Conservation (phyloP, 2,113 vertebrate genomes). For the Rhea americana region DNA sequence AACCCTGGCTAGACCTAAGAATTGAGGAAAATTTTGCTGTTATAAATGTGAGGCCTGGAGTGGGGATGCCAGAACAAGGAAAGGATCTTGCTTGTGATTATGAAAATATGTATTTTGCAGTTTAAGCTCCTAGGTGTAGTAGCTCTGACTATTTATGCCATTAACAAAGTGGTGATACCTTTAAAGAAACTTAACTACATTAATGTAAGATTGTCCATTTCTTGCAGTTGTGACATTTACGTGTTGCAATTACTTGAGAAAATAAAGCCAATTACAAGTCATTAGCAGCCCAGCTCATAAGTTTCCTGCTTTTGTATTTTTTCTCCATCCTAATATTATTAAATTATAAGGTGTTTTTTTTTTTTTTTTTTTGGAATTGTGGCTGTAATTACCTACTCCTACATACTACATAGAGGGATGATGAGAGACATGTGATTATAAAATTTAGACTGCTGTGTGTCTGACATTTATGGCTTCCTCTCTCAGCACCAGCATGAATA, state of each 20-base stretch:
- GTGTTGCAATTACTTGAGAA: background rate
- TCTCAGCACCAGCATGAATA: constrained; percentile 17
- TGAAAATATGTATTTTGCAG: background rate
- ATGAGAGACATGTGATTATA: constrained; percentile 45
- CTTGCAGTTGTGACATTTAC: background rate
- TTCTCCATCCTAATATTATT: constrained; percentile 9
- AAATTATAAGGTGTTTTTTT: background rate
- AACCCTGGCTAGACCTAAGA: background rate
- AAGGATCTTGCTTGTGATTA: background rate
- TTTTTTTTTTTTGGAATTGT: accelerated
- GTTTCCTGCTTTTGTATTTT: background rate
- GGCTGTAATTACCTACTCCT: constrained; percentile 17
- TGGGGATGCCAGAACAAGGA: background rate
- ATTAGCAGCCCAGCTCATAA: background rate
- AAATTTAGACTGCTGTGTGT: constrained; percentile 29
- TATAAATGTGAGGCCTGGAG: background rate
- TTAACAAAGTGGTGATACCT: background rate
- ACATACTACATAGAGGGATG: background rate
- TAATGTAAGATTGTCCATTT: background rate
- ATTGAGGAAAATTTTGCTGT: background rate
- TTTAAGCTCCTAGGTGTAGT: background rate
- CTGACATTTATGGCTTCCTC: constrained; percentile 40
- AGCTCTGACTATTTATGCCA: background rate
- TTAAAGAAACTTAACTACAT: background rate
- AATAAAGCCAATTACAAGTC: background rate